Percentiles rank a stretch among this genome's conserved stretches.
Conservation (phyloP, 2,113 vertebrate species). For the Phaethon lepturus region DNA sequence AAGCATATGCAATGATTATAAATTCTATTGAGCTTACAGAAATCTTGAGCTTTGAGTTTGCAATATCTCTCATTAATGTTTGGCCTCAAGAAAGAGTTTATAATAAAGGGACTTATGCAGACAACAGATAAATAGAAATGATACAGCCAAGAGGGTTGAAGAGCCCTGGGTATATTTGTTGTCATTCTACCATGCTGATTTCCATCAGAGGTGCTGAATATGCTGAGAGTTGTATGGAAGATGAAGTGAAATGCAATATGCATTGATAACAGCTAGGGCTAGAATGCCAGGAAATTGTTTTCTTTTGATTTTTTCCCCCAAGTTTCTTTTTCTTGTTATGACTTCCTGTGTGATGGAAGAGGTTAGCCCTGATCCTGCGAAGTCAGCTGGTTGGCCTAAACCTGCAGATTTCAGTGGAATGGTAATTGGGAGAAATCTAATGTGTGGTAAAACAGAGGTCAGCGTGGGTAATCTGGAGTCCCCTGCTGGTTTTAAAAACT, state of each 20-base stretch:
- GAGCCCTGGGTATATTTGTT: constrained; percentile 51
- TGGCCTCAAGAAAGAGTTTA: constrained; percentile 64
- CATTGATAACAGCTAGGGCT: constrained; percentile 26
- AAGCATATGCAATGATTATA: constrained; percentile 41
- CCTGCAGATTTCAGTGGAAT: background rate
- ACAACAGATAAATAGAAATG: constrained; percentile 63
- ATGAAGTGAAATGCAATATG: constrained; percentile 50
- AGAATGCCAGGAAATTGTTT: constrained; percentile 50
- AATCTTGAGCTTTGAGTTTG: constrained; percentile 58
- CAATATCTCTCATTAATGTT: constrained; percentile 60
- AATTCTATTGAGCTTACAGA: constrained; percentile 56
- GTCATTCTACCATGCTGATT: constrained; percentile 39
- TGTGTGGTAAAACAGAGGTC: constrained; percentile 14
- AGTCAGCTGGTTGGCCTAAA: constrained; percentile 10
- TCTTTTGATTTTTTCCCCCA: constrained; percentile 30
- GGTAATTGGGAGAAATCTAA: constrained; percentile 27
- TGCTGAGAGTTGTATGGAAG: background rate
- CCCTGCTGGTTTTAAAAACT: background rate
- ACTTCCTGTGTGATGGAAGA: constrained; percentile 35
- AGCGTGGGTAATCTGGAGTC: background rate
- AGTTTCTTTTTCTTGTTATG: constrained; percentile 34
- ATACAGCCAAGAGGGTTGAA: constrained; percentile 55
- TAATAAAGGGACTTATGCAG: constrained; percentile 31
- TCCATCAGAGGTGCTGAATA: constrained; percentile 55
- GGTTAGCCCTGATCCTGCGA: constrained; percentile 18